Evolutionary conservation across 2,113 vertebrate genomes (phyloP).

Genomic region (Etia nguti): DNA sequence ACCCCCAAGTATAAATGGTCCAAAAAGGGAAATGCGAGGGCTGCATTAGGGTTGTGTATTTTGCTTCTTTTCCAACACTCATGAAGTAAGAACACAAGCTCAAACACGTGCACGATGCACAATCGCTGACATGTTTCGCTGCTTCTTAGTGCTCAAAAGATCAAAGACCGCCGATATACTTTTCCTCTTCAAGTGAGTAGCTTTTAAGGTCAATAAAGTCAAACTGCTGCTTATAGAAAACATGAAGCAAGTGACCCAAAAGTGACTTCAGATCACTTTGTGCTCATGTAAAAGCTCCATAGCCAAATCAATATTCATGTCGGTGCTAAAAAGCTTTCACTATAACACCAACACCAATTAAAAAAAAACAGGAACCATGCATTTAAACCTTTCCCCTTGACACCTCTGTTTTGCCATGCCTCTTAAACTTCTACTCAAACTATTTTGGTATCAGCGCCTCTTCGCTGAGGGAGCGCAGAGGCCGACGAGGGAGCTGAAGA

Average conservation of each 20-base stretch:
- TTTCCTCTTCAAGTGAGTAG: not conserved
- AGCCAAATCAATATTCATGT: slow-evolving; percentile 32
- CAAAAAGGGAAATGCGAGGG: not conserved
- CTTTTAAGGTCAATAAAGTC: slow-evolving; percentile 24
- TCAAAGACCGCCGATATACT: not conserved
- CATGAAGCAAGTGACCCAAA: not conserved
- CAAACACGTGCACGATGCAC: not conserved
- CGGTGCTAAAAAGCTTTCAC: slow-evolving; percentile 4
- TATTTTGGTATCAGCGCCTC: not conserved
- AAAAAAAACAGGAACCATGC: not conserved
- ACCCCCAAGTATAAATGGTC: not conserved
- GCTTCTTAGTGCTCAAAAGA: not conserved
- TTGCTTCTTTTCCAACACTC: not conserved
- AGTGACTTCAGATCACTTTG: slow-evolving; percentile 9
- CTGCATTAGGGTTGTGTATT: not conserved
- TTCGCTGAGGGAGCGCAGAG: not conserved
- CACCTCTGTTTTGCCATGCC: not conserved
- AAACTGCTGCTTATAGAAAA: not conserved
- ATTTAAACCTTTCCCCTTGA: not conserved
- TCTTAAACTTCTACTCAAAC: not conserved
- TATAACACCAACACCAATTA: not conserved
- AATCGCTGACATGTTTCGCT: not conserved
- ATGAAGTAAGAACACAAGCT: not conserved
- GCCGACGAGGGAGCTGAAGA: not conserved
- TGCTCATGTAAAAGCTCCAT: not conserved